phyloP scores from a whole-genome alignment of 2,797 vertebrate genomes.

The Sebastes minor region DNA sequence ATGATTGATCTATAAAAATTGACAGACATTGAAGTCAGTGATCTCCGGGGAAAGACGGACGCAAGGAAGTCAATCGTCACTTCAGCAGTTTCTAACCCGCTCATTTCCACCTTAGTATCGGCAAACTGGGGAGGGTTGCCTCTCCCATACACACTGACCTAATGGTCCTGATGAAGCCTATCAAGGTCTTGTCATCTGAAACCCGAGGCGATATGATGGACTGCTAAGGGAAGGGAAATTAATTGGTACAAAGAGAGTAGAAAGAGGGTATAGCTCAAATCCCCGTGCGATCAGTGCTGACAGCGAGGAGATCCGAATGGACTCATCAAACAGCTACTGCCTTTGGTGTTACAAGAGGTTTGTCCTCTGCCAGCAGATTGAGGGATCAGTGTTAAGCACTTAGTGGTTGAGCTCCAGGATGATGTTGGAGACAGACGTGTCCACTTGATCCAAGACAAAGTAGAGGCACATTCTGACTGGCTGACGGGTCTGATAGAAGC shows the following conservation, averaged over 20 bases:
- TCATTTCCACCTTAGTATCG: constrained; percentile 47
- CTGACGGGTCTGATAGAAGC: not conserved
- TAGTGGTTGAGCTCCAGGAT: constrained; percentile 21
- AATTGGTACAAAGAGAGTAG: constrained; percentile 38
- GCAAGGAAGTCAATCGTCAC: constrained; percentile 31
- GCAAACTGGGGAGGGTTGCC: not conserved
- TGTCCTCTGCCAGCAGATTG: constrained; percentile 38
- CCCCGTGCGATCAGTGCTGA: constrained; percentile 12
- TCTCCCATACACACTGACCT: not conserved
- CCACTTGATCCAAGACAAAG: constrained; percentile 21
- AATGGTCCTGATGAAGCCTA: constrained; percentile 32
- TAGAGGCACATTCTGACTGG: not conserved
- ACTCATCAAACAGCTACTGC: constrained; percentile 36
- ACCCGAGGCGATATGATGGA: constrained; percentile 44
- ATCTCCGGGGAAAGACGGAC: constrained; percentile 49
- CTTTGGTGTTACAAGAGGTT: constrained; percentile 39
- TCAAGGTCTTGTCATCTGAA: constrained; percentile 39
- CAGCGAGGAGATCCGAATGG: constrained; percentile 30
- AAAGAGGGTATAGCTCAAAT: constrained; percentile 34
- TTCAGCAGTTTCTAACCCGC: constrained; percentile 50
- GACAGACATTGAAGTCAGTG: constrained; percentile 18
- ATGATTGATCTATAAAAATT: constrained; percentile 48
- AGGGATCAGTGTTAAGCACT: constrained; percentile 45
- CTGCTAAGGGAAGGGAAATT: constrained; percentile 19
- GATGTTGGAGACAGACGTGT: constrained; percentile 20